Conservation (phyloP, 2,888 invertebrate species). For the Drosophila neotestacea region DNA sequence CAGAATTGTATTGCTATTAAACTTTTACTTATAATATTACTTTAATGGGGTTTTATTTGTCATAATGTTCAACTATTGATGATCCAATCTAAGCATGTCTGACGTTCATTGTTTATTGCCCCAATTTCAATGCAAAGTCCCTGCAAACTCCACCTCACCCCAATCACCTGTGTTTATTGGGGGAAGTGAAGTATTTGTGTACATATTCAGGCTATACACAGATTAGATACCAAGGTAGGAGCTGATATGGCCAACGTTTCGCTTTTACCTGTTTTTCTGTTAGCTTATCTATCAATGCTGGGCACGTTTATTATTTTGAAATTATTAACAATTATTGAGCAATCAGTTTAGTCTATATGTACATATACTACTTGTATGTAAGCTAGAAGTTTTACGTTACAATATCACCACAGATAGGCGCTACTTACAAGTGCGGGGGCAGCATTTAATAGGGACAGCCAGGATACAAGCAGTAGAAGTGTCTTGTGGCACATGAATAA, state of each 20-base stretch:
- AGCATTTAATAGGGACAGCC: conserved; percentile 12
- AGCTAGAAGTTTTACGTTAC: conserved; percentile 6
- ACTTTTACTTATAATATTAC: conserved; percentile 19
- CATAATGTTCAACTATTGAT: conserved; percentile 11
- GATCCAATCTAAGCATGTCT: conserved; percentile 30
- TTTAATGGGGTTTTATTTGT: conserved; percentile 25
- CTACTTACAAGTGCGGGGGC: conserved; percentile 9
- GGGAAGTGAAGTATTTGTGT: conserved; percentile 39
- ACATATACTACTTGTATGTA: conserved; percentile 9
- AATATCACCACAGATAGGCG: neutral
- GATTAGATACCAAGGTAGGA: conserved; percentile 50
- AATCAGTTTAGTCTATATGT: conserved; percentile 56
- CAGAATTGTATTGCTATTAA: conserved; percentile 3
- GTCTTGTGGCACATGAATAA: conserved; percentile 45
- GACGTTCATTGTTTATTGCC: conserved; percentile 48
- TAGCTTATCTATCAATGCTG: conserved; percentile 51
- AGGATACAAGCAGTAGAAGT: conserved; percentile 28
- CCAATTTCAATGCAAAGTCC: conserved; percentile 19
- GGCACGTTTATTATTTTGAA: conserved; percentile 68
- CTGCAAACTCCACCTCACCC: neutral
- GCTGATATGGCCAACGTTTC: conserved; percentile 34
- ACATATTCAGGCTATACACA: conserved; percentile 10
- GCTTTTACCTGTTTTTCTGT: conserved; percentile 32
- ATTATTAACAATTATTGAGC: conserved; percentile 74
- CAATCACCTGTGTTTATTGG: neutral